Evolutionary conservation across 2,888 invertebrate genomes (phyloP).

Genomic region (Eilema sororculum): DNA sequence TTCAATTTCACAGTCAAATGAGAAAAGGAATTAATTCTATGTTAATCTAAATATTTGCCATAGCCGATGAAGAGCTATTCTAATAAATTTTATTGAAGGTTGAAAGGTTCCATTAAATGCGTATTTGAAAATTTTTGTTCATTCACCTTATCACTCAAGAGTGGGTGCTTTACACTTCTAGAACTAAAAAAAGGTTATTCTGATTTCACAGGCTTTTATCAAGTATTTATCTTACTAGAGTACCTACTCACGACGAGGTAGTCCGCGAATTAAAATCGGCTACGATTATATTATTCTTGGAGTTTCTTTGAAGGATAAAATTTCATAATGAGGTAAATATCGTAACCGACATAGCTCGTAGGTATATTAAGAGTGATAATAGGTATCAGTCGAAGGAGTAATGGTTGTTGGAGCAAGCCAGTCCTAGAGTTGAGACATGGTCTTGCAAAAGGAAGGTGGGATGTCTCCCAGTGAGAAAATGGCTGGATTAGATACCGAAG

Average conservation of each 20-base stretch:
- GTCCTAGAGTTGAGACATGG: too few relatives aligned
- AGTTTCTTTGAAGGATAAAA: not conserved
- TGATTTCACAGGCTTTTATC: too few relatives aligned
- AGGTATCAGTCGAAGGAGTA: too few relatives aligned
- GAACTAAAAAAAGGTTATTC: not conserved
- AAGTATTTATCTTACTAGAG: too few relatives aligned
- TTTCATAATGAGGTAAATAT: not conserved
- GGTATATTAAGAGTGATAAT: too few relatives aligned
- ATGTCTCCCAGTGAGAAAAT: too few relatives aligned
- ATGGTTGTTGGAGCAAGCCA: too few relatives aligned
- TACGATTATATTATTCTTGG: too few relatives aligned
- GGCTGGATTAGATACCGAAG: too few relatives aligned
- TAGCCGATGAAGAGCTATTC: conserved; percentile 9
- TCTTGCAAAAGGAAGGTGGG: too few relatives aligned
- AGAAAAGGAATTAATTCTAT: conserved; percentile 11
- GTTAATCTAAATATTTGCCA: conserved; percentile 15
- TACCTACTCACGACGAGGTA: not conserved
- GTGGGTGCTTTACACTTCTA: not conserved
- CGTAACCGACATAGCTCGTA: too few relatives aligned
- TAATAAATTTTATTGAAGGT: conserved; percentile 10
- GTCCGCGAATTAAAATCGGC: not conserved
- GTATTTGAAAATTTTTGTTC: conserved; percentile 8
- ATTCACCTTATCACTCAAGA: not conserved
- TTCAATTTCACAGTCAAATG: conserved; percentile 15
- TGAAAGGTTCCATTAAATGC: conserved; percentile 16